phyloP scores from a whole-genome alignment of 2,797 vertebrate species.

The Diglossa cyanea region DNA sequence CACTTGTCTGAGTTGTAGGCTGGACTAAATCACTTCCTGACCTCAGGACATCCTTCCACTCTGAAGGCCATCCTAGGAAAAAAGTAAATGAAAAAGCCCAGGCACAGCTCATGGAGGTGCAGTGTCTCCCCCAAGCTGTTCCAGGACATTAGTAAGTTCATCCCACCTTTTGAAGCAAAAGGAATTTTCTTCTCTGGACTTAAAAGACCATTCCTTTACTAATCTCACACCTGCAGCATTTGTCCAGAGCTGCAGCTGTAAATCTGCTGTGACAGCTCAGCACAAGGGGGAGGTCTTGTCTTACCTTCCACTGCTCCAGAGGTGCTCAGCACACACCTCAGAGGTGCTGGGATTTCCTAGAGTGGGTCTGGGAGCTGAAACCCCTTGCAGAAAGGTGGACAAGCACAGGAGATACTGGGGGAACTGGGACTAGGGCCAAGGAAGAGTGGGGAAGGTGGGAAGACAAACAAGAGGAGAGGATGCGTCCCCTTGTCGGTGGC shows the following conservation, averaged over 20 bases:
- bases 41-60: neutral
- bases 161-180: neutral
- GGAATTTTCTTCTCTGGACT: neutral
- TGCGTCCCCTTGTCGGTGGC: neutral
- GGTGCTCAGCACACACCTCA: neutral
- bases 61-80: neutral
- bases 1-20: neutral
- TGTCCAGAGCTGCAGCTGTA: neutral
- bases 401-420: neutral
- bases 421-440: neutral
- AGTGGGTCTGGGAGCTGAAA: neutral
- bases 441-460: neutral
- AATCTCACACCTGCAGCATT: neutral
- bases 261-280: neutral
- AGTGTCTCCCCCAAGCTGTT: fast-evolving
- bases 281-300: neutral
- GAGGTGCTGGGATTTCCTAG: neutral
- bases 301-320: neutral
- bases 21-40: neutral
- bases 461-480: neutral
- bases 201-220: neutral
- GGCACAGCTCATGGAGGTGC: neutral
- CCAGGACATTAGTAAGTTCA: neutral
- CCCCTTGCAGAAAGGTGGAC: neutral
- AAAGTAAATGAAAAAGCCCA: neutral